These are phyloP conservation scores for Sesamia nonagrioides DNA, from an alignment of 1,140 invertebrate species.

Conservation along the genomic window DNA sequence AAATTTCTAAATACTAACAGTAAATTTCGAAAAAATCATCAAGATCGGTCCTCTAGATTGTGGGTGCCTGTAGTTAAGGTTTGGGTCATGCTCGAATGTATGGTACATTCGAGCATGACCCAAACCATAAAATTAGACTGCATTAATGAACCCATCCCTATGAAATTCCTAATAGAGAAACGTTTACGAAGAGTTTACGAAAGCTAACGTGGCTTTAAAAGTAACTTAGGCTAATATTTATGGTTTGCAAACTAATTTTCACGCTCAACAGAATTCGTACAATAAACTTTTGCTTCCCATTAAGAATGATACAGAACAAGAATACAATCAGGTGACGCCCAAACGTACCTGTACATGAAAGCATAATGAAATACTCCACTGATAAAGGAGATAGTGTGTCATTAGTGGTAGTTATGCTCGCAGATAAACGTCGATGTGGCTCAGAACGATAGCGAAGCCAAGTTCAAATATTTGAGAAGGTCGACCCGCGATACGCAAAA, in stretches of 20 bases:
- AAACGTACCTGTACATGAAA: slow-evolving; percentile 14
- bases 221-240: background rate
- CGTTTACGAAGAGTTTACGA: background rate
- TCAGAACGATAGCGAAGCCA: slow-evolving; percentile 57
- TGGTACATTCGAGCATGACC: background rate
- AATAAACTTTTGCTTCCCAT: slow-evolving; percentile 43
- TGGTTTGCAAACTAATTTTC: slow-evolving; percentile 1
- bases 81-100: too few relatives aligned
- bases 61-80: background rate
- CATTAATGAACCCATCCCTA: background rate
- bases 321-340: slow-evolving; percentile 29
- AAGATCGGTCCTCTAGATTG: slow-evolving; percentile 24
- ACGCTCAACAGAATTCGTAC: slow-evolving; percentile 14
- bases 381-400: slow-evolving; percentile 40
- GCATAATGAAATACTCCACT: background rate
- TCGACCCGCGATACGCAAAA: slow-evolving; percentile 63
- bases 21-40: background rate
- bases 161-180: background rate
- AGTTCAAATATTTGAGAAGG: slow-evolving; percentile 74
- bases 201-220: background rate
- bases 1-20: too few relatives aligned
- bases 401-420: slow-evolving; percentile 38
- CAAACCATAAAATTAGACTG: background rate
- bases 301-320: slow-evolving; percentile 49
- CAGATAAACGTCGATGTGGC: slow-evolving; percentile 44